Base-by-base conservation (phyloP, 2,888 invertebrate species). In the Cheilosia grossa region DNA sequence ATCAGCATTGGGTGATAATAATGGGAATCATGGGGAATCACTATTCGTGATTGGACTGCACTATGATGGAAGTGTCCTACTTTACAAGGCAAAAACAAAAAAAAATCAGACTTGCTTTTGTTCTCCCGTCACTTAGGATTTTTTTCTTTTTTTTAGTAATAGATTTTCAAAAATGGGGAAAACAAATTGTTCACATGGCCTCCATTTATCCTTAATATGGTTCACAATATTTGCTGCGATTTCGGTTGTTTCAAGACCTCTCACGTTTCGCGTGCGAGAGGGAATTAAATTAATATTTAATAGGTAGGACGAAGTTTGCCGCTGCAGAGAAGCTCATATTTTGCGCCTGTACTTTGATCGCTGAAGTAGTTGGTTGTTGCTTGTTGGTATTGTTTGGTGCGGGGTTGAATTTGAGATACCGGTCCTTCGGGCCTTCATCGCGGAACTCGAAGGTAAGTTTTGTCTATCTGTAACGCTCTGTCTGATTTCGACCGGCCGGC, bases 21-120 rank as follows among this genome's bases (percentile, higher is more conserved):
- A 80, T 47, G 80, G 69, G 64, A 85, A 83, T 79, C 69, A 82
- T 54, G 49, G 73, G 67, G 73, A 83, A 83, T 80, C 70, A 83
- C 37, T n/a, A 70, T 79, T 83, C 79, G 83, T 83, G 83, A 83
- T 83, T 69, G 53, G 79, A 74, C 58, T 83, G 37, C 47, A 37
- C 59, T 42, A 27, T 17, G 54, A 61, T 40, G 53, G 27, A 73
- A 42, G 37, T 37, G 37, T 37, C 37, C 10, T 37, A 37, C 13
- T 37, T 37, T 37, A 37, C 37, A 37, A 37, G 13, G 10, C 1
- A 37, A 37, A 7, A 30, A 30, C 0, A 30, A 9, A 30, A 30
- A 30, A 30, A 30, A 9, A 3, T 3, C 10, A 33, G 10, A 33
- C 33, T 33, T 44, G 47, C 15, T 40, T 51, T 63, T 40, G 24